These are phyloP conservation scores for Neoitamus cyanurus DNA, from an alignment of 2,888 invertebrate species.

Conservation along the genomic window DNA sequence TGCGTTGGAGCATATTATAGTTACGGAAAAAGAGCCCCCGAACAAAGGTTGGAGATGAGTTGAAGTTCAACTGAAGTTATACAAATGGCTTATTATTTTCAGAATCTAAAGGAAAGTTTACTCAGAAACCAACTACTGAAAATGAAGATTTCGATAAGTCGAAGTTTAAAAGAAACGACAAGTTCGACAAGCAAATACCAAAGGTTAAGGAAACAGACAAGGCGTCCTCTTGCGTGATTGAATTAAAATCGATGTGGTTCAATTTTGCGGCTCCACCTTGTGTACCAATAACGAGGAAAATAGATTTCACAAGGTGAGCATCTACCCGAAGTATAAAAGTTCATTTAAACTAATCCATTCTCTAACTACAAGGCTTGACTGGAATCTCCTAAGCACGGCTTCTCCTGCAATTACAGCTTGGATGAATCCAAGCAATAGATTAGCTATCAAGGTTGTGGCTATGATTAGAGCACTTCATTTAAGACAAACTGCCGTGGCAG, in stretches of 20 bases:
- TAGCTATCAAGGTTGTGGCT: slow-evolving; percentile 85
- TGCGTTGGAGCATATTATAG: slow-evolving; percentile 61
- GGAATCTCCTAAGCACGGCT: slow-evolving; percentile 95
- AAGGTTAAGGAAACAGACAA: slow-evolving; percentile 76
- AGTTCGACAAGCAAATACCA: slow-evolving; percentile 64
- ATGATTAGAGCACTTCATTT: slow-evolving; percentile 83
- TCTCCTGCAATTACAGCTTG: slow-evolving; percentile 97
- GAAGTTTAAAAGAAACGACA: slow-evolving; percentile 62
- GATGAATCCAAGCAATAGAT: slow-evolving; percentile 95
- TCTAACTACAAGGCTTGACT: slow-evolving; percentile 75
- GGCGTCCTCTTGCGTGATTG: slow-evolving; percentile 87
- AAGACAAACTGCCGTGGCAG: slow-evolving; percentile 86
- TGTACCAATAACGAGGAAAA: slow-evolving; percentile 92
- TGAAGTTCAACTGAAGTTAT: not conserved
- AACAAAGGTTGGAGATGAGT: slow-evolving; percentile 19
- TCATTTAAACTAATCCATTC: not conserved
- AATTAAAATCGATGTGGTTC: slow-evolving; percentile 93
- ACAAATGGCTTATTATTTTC: not conserved
- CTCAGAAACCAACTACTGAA: slow-evolving; percentile 35
- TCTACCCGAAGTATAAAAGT: no score
- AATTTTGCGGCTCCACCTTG: slow-evolving; percentile 97
- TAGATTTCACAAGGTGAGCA: slow-evolving; percentile 86
- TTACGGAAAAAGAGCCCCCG: slow-evolving; percentile 55
- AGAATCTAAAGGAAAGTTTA: slow-evolving; percentile 44
- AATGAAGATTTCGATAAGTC: slow-evolving; percentile 65